Evolutionary conservation across 2,113 vertebrate genomes (phyloP), one percentile per base, ranked within the genome.

Genomic region (Tragelaphus strepsiceros): DNA sequence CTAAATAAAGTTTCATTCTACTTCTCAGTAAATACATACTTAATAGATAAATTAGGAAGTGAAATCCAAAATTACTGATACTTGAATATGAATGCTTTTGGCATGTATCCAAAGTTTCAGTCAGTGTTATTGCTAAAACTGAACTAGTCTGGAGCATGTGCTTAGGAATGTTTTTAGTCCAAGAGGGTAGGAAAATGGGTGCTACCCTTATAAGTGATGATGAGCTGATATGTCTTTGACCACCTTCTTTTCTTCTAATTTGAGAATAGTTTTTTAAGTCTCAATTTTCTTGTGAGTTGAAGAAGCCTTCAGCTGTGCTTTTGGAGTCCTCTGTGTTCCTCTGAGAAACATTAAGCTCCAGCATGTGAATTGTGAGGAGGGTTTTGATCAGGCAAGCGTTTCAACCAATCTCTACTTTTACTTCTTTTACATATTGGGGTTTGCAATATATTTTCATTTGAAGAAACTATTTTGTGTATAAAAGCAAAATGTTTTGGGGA

Each of bases 21-120:
- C n/a, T 84, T 87, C 32, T 96, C 83, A 88, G 53, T 84, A 92
- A 97, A 59, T 74, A 49, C 13, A 59, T 74, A 49, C 7, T 92
- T 90, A 49, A 62, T 7, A 71, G 58, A 87, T 11, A 53, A 89
- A 26, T 61, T 19, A 92, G 62, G 8, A 83, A 14, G 12, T 53
- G 7, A 94, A 90, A 32, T 6, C 21, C 7, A 53, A 93, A 80
- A 46, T 81, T 53, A 58, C 16, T 94, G 54, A 58, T 80, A n/a
- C 89, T 96, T 90, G 78, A 78, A 39, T 82, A 54, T 46, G 83
- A 91, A 39, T 15, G 13, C 8, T 58, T 53, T 53, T 2, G 28
- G 39, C 7, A 64, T 14, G 6, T 81, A 39, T 46, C 14, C 26
- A 90, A 95, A 71, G 74, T 5, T 90, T n/a, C 24, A 56, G 46